Evolutionary conservation across 2,888 invertebrate species (phyloP).

Genomic region (Chrysotoxum bicinctum): DNA sequence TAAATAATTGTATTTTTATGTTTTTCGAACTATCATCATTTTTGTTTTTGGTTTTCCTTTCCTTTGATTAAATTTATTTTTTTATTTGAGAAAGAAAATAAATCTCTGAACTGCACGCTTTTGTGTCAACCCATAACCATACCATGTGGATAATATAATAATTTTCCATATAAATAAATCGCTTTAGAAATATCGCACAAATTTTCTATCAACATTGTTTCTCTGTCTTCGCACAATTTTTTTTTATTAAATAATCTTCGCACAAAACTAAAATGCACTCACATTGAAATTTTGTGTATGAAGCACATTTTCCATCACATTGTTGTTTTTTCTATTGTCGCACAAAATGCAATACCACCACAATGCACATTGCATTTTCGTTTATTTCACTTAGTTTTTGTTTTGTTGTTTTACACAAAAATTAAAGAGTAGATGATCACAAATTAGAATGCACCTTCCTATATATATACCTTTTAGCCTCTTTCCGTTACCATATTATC

Average conservation of each 20-base stretch:
- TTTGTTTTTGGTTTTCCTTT: constrained; percentile 53
- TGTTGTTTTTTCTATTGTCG: constrained; percentile 22
- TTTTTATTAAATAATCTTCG: constrained; percentile 14
- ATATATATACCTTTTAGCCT: background rate
- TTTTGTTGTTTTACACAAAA: constrained; percentile 33
- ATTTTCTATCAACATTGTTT: constrained; percentile 8
- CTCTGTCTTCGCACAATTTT: constrained; percentile 40
- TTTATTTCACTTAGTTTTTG: constrained; percentile 21
- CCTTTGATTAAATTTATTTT: constrained; percentile 64
- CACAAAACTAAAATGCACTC: constrained; percentile 32
- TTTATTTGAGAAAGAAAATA: constrained; percentile 74
- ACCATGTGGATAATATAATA: constrained; percentile 26
- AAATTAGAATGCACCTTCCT: constrained; percentile 58
- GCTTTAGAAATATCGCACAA: constrained; percentile 63
- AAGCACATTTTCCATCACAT: constrained; percentile 50
- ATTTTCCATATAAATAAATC: constrained; percentile 44
- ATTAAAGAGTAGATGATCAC: constrained; percentile 41
- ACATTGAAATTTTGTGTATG: constrained; percentile 43
- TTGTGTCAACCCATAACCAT: constrained; percentile 77
- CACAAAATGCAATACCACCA: constrained; percentile 38
- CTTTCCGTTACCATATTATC: background rate
- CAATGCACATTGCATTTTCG: constrained; percentile 46
- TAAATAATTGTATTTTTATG: constrained; percentile 42
- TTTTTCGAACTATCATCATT: constrained; percentile 63
- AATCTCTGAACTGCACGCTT: constrained; percentile 79